Conservation (phyloP, 2,113 vertebrate genomes). For the Crotalus tigris region DNA sequence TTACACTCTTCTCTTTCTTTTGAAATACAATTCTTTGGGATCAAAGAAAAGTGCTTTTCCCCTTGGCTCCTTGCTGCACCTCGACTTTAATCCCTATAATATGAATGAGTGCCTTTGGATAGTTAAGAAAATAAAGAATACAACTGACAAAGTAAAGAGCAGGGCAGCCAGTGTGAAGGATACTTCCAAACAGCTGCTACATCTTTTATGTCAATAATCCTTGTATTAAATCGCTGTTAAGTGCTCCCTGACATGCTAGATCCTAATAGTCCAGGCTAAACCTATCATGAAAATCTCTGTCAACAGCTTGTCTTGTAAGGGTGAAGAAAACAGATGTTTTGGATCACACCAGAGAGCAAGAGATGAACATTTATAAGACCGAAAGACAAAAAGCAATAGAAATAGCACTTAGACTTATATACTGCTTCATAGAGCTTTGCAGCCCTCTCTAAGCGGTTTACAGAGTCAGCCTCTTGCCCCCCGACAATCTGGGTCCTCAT, state of each 20-base stretch:
- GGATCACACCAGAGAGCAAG: slow-evolving; percentile 25
- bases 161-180: slow-evolving; percentile 59
- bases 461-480: background rate
- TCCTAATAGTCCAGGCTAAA: slow-evolving; percentile 56
- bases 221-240: slow-evolving; percentile 67
- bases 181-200: slow-evolving; percentile 67
- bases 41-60: slow-evolving; percentile 38
- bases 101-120: background rate
- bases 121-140: slow-evolving; percentile 51
- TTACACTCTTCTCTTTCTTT: background rate
- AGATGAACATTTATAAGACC: slow-evolving; percentile 7
- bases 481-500: background rate
- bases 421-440: background rate
- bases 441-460: background rate
- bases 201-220: slow-evolving; percentile 63
- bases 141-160: slow-evolving; percentile 51
- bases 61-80: slow-evolving; percentile 9
- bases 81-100: slow-evolving; percentile 49
- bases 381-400: background rate
- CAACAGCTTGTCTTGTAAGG: slow-evolving; percentile 49
- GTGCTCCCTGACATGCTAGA: slow-evolving; percentile 56
- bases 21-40: slow-evolving; percentile 30
- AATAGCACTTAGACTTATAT: background rate
- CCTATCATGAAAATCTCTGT: slow-evolving; percentile 60
- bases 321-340: slow-evolving; percentile 3